phyloP scores from a whole-genome alignment of 2,888 invertebrate genomes.

The Cyclophora punctaria region DNA sequence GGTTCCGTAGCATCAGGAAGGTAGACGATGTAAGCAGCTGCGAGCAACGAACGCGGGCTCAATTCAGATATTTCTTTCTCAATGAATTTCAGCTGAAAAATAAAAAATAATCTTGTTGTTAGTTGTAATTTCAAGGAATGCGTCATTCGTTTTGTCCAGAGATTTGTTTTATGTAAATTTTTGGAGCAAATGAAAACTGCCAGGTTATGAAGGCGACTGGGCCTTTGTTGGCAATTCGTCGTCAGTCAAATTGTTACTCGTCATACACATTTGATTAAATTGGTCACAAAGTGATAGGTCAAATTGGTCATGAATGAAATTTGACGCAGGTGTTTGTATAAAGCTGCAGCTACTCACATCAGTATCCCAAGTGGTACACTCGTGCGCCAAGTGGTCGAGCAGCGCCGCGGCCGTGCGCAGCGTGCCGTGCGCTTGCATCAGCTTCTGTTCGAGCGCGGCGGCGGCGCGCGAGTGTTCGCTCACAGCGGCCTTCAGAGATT shows the following conservation, averaged over 20 bases:
- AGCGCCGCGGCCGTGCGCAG: slow-evolving; percentile 84
- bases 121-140: background rate
- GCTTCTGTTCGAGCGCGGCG: slow-evolving; percentile 89
- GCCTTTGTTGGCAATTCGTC: too few species aligned
- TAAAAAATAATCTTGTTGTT: background rate
- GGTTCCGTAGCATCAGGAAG: slow-evolving; percentile 82
- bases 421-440: slow-evolving; percentile 85
- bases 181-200: background rate
- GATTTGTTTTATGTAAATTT: background rate
- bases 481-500: slow-evolving; percentile 83
- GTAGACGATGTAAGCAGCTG: slow-evolving; percentile 87
- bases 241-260: too few species aligned
- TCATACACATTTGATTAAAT: too few species aligned
- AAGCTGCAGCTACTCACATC: slow-evolving; percentile 44
- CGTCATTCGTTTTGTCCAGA: background rate
- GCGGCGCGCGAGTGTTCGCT: slow-evolving; percentile 95
- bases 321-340: background rate
- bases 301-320: too few species aligned
- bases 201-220: too few species aligned
- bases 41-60: slow-evolving; percentile 79
- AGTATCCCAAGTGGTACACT: slow-evolving; percentile 89
- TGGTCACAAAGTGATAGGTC: too few species aligned
- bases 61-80: slow-evolving; percentile 78
- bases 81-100: slow-evolving; percentile 74
- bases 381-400: slow-evolving; percentile 90